phyloP scores from a whole-genome alignment of 2,113 vertebrate species.

The Lophotis ruficrista region DNA sequence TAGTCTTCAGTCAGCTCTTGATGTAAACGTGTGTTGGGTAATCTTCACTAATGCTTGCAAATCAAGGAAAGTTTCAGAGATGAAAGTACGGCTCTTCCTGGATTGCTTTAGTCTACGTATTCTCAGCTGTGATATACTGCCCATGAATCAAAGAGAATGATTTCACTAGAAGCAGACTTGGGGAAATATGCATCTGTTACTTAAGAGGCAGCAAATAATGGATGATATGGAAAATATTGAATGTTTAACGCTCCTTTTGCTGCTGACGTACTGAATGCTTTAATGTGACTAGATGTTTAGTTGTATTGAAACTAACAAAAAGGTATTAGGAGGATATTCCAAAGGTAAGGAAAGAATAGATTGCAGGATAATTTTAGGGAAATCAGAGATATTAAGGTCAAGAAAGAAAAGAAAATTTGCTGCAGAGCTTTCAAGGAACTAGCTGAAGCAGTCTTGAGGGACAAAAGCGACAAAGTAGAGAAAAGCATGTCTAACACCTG shows the following conservation, averaged over 20 bases:
- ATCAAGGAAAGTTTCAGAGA: not conserved
- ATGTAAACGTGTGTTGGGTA: not conserved
- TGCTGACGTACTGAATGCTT: not conserved
- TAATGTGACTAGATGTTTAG: not conserved
- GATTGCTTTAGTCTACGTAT: not conserved
- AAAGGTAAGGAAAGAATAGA: not conserved
- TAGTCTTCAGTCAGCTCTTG: not conserved
- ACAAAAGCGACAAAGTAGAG: not conserved
- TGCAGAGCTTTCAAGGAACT: not conserved
- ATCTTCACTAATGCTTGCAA: not conserved
- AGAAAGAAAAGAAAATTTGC: not conserved
- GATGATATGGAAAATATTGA: slow-evolving; percentile 1
- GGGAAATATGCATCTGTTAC: not conserved
- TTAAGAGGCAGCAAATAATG: slow-evolving; percentile 19
- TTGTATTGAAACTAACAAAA: not conserved
- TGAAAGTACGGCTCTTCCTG: not conserved
- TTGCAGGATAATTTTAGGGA: not conserved
- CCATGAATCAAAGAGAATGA: slow-evolving; percentile 20
- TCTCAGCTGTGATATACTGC: not conserved
- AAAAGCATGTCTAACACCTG: not conserved
- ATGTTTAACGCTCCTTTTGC: not conserved
- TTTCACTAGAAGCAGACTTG: not conserved
- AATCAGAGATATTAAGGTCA: not conserved
- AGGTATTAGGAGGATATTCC: not conserved
- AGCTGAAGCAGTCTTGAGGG: not conserved